A percentile compares a stretch with the other conserved stretches of the same genome.
Evolutionary conservation across 2,797 vertebrate genomes (phyloP).

Genomic region (Anomalospiza imberbis): DNA sequence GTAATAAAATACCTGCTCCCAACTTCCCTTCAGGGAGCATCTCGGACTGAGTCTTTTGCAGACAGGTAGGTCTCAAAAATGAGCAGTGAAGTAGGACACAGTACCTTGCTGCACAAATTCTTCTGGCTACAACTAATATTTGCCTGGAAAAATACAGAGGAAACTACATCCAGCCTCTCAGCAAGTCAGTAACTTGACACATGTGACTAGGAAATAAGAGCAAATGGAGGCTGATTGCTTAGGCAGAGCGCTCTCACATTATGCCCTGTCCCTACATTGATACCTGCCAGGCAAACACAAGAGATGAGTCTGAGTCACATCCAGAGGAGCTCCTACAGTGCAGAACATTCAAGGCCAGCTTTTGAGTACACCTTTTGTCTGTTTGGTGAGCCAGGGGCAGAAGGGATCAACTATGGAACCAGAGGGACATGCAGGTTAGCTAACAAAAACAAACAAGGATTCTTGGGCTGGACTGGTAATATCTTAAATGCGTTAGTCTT

Average conservation of each 20-base stretch:
- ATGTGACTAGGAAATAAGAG: background rate
- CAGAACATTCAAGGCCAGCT: background rate
- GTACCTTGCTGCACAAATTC: background rate
- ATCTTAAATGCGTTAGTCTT: background rate
- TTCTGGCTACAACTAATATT: background rate
- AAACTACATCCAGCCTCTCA: conserved; percentile 36
- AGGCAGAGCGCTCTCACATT: background rate
- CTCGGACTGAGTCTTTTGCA: accelerated
- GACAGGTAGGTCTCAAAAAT: background rate
- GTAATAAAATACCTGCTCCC: background rate
- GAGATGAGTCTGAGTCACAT: background rate
- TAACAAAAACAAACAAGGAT: background rate
- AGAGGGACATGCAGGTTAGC: background rate
- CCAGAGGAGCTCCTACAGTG: background rate
- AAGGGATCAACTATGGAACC: background rate
- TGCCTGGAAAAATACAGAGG: conserved; percentile 42
- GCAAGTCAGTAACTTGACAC: conserved; percentile 35
- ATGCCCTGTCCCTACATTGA: background rate
- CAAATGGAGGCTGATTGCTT: background rate
- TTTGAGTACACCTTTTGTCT: background rate
- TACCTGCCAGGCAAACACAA: background rate
- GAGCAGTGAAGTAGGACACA: background rate
- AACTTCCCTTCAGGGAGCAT: background rate
- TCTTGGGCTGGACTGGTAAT: background rate
- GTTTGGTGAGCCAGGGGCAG: background rate